A percentile compares a stretch with the other conserved stretches of the same genome.
Conservation (phyloP, 2,888 invertebrate genomes). For the Trissolcus japonicus region DNA sequence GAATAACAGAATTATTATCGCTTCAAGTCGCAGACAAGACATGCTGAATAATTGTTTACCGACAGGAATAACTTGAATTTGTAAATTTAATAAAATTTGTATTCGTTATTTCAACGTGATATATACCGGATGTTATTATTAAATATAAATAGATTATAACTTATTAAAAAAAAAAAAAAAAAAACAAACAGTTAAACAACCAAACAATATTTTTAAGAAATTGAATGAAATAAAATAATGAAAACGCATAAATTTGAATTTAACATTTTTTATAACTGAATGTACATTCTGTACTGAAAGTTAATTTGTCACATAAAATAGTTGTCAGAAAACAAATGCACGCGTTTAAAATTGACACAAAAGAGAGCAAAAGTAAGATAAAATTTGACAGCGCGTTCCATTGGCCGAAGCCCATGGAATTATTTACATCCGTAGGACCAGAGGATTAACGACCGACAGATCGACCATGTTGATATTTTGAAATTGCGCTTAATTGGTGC, state of each 20-base stretch:
- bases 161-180: neutral
- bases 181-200: no score
- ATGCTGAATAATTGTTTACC: conserved; percentile 53
- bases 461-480: conserved; percentile 41
- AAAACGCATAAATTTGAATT: no score
- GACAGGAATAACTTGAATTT: conserved; percentile 46
- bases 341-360: conserved; percentile 26
- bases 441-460: conserved; percentile 46
- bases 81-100: conserved; percentile 27
- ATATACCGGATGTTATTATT: conserved; percentile 15
- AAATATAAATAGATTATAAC: conserved; percentile 2
- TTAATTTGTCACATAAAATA: no score
- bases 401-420: conserved; percentile 5
- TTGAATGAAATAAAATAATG: neutral
- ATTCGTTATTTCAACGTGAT: conserved; percentile 33
- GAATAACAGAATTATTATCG: conserved; percentile 51
- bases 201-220: neutral
- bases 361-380: conserved; percentile 28
- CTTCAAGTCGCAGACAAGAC: conserved; percentile 50
- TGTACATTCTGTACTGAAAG: no score
- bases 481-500: conserved; percentile 40
- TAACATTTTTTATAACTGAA: neutral
- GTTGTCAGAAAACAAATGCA: conserved; percentile 4
- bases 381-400: conserved; percentile 41
- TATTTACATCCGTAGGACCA: conserved; percentile 43